Evolutionary conservation across 2,888 invertebrate genomes (phyloP), one percentile per base, ranked within the genome.

Genomic region (Caenorhabditis parvicauda): DNA sequence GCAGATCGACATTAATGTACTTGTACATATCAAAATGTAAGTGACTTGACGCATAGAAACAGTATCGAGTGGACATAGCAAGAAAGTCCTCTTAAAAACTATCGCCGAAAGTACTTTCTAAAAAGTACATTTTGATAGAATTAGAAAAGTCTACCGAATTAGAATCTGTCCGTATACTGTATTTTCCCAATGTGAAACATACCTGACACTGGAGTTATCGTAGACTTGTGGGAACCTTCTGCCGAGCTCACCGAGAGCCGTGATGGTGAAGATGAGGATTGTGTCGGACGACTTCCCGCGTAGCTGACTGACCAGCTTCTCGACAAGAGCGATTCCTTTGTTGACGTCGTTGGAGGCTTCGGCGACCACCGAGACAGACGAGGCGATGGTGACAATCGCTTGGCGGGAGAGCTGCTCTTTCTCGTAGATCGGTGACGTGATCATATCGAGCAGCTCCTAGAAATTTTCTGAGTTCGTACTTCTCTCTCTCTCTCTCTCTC

Each of bases 181-280:
- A n/a, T n/a, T 24, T 43, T 22, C 22, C n/a, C 14, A 46, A 46
- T 28, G n/a, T 51, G 42, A 7, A 46, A 58, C 54, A 41, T 44
- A 55, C 61, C 56, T 47, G 1, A 29, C 17, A 43, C 27, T 35
- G 14, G 46, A 44, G 2, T 43, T 32, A 3, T 49, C 58, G 47
- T 54, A 72, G 28, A 69, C 68, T 1, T 42, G 49, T 6, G 75
- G 69, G 45, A 62, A 75, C 12, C 64, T 42, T n/a, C 77, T 59
- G 3, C 98, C 98, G 74, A 98, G 93, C 86, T 98, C 98, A 0
- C 96, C 98, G 70, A 98, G 88, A 22, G 95, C 91, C 28, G 96
- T 85, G 58, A 98, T 85, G 24, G 93, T 90, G 84, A 98, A 95
- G 77, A 95, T 60, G 4, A 66, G 66, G 41, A 74, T 54, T 6